Percentiles rank a stretch among this genome's conserved stretches.
Evolutionary conservation across 1,140 invertebrate genomes (phyloP).

Genomic region (Eriosoma lanigerum): DNA sequence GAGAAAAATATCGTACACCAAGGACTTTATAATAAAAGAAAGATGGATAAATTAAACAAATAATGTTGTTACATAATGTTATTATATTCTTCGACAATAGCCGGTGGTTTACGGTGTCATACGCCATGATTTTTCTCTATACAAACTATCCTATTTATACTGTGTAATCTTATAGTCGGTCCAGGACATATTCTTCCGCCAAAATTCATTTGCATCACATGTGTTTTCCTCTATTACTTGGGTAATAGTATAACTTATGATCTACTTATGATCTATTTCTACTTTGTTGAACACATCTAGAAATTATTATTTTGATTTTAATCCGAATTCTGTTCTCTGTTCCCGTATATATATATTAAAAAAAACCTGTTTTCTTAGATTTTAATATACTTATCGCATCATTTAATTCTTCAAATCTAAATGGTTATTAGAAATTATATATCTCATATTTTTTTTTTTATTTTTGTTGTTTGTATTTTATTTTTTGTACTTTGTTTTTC

Average conservation of each 20-base stretch:
- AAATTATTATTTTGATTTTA: conserved; percentile 10
- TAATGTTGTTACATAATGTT: too few relatives aligned
- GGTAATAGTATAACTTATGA: too few relatives aligned
- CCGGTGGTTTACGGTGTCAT: conserved; percentile 50
- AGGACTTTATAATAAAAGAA: too few relatives aligned
- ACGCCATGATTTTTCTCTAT: conserved; percentile 34
- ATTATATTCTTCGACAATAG: conserved; percentile 44
- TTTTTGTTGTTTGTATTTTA: conserved; percentile 16
- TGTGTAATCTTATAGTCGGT: conserved; percentile 49
- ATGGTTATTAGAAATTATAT: conserved; percentile 13
- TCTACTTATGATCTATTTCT: not conserved
- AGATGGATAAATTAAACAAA: too few relatives aligned
- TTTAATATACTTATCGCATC: conserved; percentile 40
- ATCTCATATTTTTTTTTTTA: conserved; percentile 33
- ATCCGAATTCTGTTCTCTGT: conserved; percentile 36
- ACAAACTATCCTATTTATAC: conserved; percentile 52
- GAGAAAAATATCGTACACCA: too few relatives aligned
- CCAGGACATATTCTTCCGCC: conserved; percentile 41
- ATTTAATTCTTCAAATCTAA: conserved; percentile 34
- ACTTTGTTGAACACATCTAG: conserved; percentile 37
- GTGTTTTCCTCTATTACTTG: conserved; percentile 52
- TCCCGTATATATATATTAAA: conserved; percentile 40
- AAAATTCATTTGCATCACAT: conserved; percentile 6
- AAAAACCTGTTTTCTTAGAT: conserved; percentile 20
- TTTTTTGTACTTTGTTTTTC: conserved; percentile 15